Evolutionary conservation across 2,797 vertebrate genomes (phyloP).

Genomic region (Buphagus erythrorhynchus): DNA sequence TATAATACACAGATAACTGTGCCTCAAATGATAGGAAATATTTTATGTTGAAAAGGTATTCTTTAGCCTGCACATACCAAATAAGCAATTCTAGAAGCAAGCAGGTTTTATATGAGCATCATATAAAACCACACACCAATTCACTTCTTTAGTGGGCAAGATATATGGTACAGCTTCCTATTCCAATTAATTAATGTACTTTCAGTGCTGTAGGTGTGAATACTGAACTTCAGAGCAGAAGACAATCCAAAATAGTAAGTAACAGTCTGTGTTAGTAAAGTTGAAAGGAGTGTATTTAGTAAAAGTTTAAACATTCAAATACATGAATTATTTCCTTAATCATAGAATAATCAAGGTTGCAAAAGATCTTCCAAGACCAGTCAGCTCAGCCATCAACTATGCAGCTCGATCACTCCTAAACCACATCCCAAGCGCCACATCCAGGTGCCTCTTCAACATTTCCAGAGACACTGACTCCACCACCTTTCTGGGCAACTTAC

Average conservation of each 20-base stretch:
- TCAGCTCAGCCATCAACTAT: neutral
- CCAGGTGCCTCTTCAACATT: neutral
- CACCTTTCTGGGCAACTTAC: neutral
- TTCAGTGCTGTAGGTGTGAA: neutral
- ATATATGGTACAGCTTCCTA: neutral
- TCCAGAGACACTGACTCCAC: neutral
- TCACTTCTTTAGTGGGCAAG: neutral
- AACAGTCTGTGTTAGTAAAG: neutral
- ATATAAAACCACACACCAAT: neutral
- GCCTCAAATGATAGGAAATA: neutral
- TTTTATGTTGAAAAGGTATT: neutral
- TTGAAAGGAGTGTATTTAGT: neutral
- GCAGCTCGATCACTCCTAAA: neutral
- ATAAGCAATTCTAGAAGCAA: neutral
- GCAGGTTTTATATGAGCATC: neutral
- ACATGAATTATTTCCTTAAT: neutral
- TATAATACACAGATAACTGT: neutral
- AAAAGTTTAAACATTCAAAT: neutral
- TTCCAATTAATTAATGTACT: neutral
- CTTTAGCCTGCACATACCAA: neutral
- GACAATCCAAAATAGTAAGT: neutral
- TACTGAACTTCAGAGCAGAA: neutral
- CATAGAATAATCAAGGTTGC: neutral
- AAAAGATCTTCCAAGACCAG: neutral
- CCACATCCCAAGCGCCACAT: neutral